Conservation (phyloP, 2,888 invertebrate species). For the Nomada flava region DNA sequence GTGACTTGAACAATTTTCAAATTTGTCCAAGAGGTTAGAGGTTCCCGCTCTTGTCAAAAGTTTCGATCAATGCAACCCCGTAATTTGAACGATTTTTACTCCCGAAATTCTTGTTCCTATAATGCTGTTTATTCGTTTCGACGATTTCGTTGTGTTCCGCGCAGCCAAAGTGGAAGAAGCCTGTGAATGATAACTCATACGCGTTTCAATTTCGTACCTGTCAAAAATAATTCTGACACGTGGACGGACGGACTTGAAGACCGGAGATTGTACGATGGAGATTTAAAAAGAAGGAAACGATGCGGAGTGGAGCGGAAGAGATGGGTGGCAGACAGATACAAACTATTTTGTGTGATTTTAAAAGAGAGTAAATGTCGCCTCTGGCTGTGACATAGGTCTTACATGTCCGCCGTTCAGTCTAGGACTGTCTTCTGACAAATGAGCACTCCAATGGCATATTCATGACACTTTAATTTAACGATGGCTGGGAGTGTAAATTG, state of each 20-base stretch:
- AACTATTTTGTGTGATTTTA: slow-evolving; percentile 77
- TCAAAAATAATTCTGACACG: slow-evolving; percentile 61
- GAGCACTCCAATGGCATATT: slow-evolving; percentile 62
- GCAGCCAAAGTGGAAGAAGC: slow-evolving; percentile 13
- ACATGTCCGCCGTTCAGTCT: slow-evolving; percentile 80
- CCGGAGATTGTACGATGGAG: slow-evolving; percentile 28
- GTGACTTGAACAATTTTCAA: slow-evolving; percentile 35
- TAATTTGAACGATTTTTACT: slow-evolving; percentile 44
- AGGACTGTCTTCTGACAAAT: slow-evolving; percentile 77
- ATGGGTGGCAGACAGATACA: slow-evolving; percentile 64
- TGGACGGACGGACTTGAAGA: slow-evolving; percentile 58
- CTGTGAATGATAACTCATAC: slow-evolving; percentile 26
- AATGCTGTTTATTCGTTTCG: slow-evolving; percentile 2
- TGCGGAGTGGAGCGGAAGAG: slow-evolving; percentile 27
- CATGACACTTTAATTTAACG: slow-evolving; percentile 23
- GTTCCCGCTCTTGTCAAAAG: slow-evolving; percentile 31
- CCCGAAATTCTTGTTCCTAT: slow-evolving; percentile 9
- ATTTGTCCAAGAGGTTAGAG: slow-evolving; percentile 54
- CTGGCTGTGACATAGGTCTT: slow-evolving; percentile 80
- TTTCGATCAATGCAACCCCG: slow-evolving; percentile 35
- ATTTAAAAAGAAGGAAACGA: slow-evolving; percentile 27
- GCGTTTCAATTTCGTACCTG: slow-evolving; percentile 61
- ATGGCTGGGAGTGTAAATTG: no score
- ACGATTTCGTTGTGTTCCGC: slow-evolving; percentile 1
- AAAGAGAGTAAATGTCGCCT: slow-evolving; percentile 76